Evolutionary conservation across 2,113 vertebrate genomes (phyloP), one percentile per base, ranked within the genome.

Genomic region (Hippocampus zosterae): DNA sequence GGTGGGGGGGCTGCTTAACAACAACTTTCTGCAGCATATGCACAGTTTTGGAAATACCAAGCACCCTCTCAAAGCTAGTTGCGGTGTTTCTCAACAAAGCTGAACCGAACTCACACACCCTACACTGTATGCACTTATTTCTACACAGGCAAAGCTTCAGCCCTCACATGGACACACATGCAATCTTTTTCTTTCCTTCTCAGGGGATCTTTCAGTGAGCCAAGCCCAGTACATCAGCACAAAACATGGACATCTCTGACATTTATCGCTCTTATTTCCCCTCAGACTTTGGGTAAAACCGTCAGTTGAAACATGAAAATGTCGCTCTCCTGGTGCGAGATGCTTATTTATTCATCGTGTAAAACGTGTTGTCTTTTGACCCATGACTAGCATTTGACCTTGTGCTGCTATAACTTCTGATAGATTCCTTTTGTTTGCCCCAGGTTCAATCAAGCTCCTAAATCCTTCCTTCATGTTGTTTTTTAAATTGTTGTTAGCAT

Each of bases 301-400:
- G 65, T 71, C 25, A 9, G 65, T 74, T 61, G 67, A 76, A 76
- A 74, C 55, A 68, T 66, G 64, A 76, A 81, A 69, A 81, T 46
- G 55, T 81, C 87, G 81, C 81, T 85, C 85, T 86, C 87, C 87
- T 88, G 80, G 84, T 85, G 86, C 76, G 73, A 85, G 85, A 86
- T 69, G 76, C 76, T 85, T 87, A 88, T 91, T 91, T 90, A 92
- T 92, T 91, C 89, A 85, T 88, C 37, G 81, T 83, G 83, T 87
- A 69, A 79, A 81, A 72, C 84, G 76, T 90, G 78, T 84, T 84
- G 84, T 76, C 63, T 57, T 83, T 81, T 73, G 73, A 79, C 70
- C 79, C 76, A 9, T 71, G 69, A 82, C 87, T 91, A 83, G 86
- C 80, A 82, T 87, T 89, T 86, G 79, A 89, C 84, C 82, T 87